These are phyloP conservation scores for Cephus pygmeus DNA, from an alignment of 2,888 invertebrate genomes.

Conservation along the genomic window DNA sequence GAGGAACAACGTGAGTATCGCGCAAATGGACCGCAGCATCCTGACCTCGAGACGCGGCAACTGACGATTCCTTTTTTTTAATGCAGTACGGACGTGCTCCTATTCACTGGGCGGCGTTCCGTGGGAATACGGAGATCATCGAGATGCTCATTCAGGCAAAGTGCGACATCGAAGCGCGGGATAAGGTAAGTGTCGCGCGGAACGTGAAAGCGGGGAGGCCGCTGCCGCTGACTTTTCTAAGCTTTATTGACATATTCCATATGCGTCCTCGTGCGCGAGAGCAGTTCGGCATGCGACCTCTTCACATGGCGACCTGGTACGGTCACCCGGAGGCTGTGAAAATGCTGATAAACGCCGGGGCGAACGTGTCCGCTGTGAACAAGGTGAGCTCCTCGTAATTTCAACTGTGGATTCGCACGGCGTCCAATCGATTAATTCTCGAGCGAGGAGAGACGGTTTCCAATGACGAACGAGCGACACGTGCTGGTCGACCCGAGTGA, in stretches of 20 bases:
- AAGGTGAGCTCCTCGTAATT: conserved; percentile 68
- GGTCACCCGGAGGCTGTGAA: conserved; percentile 79
- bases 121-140: conserved; percentile 79
- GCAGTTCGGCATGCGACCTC: conserved; percentile 80
- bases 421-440: too few relatives aligned
- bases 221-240: neutral
- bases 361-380: conserved; percentile 76
- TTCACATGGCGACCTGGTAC: conserved; percentile 81
- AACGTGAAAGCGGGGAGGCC: too few relatives aligned
- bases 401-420: too few relatives aligned
- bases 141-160: conserved; percentile 77
- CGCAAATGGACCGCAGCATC: too few relatives aligned
- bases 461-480: too few relatives aligned
- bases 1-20: conserved; percentile 75
- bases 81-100: conserved; percentile 78
- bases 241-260: conserved; percentile 6
- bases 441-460: too few relatives aligned
- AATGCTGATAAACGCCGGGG: conserved; percentile 76
- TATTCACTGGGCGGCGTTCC: conserved; percentile 80
- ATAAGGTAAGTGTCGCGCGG: conserved; percentile 71
- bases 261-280: too few relatives aligned
- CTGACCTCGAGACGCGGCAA: too few relatives aligned
- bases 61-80: conserved; percentile 9
- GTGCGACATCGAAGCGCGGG: conserved; percentile 79
- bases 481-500: neutral